Conservation (phyloP, 2,888 invertebrate species). For the Cabera pusaria region DNA sequence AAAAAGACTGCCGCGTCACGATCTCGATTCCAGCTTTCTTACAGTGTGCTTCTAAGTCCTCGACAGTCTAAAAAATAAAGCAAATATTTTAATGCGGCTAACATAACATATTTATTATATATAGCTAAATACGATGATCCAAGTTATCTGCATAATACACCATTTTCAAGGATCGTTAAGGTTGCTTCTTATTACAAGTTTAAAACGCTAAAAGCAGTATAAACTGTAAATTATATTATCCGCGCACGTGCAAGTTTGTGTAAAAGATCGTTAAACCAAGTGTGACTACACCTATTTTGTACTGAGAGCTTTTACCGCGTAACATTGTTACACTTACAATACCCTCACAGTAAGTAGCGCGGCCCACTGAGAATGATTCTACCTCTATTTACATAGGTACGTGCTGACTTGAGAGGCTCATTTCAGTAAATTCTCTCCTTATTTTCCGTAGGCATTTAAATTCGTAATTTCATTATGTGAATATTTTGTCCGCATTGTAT, state of each 20-base stretch:
- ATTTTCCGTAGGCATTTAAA: conserved; percentile 12
- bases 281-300: conserved; percentile 29
- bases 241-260: conserved; percentile 22
- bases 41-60: conserved; percentile 97
- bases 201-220: conserved; percentile 14
- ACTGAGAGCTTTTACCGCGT: conserved; percentile 30
- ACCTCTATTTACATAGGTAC: conserved; percentile 27
- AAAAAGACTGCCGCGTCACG: conserved; percentile 97
- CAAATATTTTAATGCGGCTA: no score
- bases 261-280: conserved; percentile 29
- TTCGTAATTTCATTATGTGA: conserved; percentile 7
- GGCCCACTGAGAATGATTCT: conserved; percentile 24
- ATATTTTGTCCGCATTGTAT: conserved; percentile 9
- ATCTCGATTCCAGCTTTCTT: conserved; percentile 97
- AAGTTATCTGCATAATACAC: conserved; percentile 7
- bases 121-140: no score
- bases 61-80: conserved; percentile 92
- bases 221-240: conserved; percentile 22
- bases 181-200: conserved; percentile 13
- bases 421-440: conserved; percentile 15
- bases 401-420: conserved; percentile 10
- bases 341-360: conserved; percentile 23
- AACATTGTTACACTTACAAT: conserved; percentile 28
- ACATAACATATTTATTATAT: no score
- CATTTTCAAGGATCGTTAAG: conserved; percentile 10